These are phyloP conservation scores for Orientallactaga bullata DNA, from an alignment of 2,113 vertebrate genomes.

Conservation along the genomic window DNA sequence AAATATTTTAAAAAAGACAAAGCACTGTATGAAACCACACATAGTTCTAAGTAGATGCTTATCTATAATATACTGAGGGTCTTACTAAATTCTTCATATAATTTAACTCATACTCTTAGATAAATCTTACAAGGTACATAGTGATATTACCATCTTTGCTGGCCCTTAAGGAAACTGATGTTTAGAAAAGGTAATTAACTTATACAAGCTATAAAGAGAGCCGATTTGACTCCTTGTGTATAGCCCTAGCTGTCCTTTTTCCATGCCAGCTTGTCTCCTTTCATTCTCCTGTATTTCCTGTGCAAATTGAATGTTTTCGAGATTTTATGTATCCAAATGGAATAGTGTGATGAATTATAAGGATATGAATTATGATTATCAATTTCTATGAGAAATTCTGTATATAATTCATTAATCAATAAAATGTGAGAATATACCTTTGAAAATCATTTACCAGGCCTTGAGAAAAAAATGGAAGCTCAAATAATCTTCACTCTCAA, in stretches of 20 bases:
- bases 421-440: not conserved
- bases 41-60: slow-evolving; percentile 5
- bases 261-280: not conserved
- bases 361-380: not conserved
- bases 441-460: not conserved
- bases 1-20: too few relatives aligned
- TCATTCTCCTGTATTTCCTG: not conserved
- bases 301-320: not conserved
- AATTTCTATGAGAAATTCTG: not conserved
- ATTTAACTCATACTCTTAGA: not conserved
- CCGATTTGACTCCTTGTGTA: not conserved
- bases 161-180: not conserved
- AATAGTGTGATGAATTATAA: not conserved
- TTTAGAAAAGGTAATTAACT: not conserved
- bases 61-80: not conserved
- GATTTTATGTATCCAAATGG: not conserved
- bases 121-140: not conserved
- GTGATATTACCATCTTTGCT: not conserved
- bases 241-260: not conserved
- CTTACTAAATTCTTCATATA: not conserved
- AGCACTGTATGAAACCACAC: not conserved
- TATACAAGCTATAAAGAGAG: not conserved
- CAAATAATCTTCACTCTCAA: not conserved
- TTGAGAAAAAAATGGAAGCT: not conserved
- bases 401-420: not conserved